phyloP scores from a whole-genome alignment of 1,140 invertebrate species.

The Diuraphis noxia region DNA sequence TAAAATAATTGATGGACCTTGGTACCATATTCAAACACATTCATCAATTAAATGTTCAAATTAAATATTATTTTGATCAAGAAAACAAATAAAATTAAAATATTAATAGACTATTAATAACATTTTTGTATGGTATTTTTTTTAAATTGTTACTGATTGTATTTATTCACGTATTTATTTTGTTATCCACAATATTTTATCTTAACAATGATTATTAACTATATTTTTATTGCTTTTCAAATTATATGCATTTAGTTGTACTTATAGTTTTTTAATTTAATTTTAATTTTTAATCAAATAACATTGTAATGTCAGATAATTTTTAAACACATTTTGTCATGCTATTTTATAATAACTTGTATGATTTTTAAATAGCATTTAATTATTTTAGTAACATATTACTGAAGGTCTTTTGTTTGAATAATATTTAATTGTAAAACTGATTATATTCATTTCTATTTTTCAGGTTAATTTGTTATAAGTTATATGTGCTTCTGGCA shows the following conservation, averaged over 20 bases:
- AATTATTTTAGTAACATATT: neutral
- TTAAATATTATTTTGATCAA: neutral
- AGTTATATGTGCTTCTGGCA: constrained; percentile 58
- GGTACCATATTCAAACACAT: neutral
- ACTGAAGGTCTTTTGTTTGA: neutral
- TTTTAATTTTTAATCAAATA: neutral
- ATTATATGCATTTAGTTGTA: neutral
- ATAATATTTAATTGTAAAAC: neutral
- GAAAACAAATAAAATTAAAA: neutral
- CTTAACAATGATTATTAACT: neutral
- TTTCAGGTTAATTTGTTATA: constrained; percentile 61
- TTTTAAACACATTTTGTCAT: neutral
- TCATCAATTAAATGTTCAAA: neutral
- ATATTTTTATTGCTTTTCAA: constrained; percentile 7
- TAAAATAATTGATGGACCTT: neutral
- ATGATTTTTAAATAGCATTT: neutral
- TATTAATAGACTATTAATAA: too few species aligned
- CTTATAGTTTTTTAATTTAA: neutral
- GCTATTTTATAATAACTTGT: neutral
- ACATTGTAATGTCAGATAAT: neutral
- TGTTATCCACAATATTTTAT: neutral
- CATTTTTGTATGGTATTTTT: too few species aligned
- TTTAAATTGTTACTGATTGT: too few species aligned
- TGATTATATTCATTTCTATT: constrained; percentile 54
- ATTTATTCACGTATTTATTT: neutral